Base-by-base conservation (phyloP, 2,113 vertebrate species). In the Leucopsar rothschildi region DNA sequence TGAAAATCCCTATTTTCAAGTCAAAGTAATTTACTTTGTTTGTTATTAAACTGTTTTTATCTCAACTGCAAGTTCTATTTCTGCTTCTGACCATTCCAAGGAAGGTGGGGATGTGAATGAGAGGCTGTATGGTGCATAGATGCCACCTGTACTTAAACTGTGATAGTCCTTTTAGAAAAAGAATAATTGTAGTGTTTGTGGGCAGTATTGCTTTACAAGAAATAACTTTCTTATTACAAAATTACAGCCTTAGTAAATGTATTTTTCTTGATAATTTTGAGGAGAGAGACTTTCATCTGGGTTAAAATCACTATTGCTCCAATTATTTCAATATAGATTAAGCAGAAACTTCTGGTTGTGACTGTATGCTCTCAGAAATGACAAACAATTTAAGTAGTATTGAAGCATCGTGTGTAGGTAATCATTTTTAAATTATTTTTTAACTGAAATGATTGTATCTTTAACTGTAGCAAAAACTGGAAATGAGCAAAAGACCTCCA, bases 401-500 rank as follows among this genome's bases (percentile, higher is more conserved):
- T 50, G 22, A 92, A 78, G 35, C 16, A 22, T 66, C 14, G 6
- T 60, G 15, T 37, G 21, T 21, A 64, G 24, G 17, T 57, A 72
- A 56, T 39, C 4, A 2, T 13, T 12, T 49, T 31, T 28, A 33
- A 11, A 47, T 42, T 23, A 18, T 15, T 78, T 71, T 35, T 49
- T 8, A 49, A 86, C 49, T 79, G 27, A 91, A 89, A 68, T 68
- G 1, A n/a, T 87, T 95, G 7, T 94, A 5, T 95, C 37, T 25
- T 92, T 87, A 73, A 88, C 53, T 89, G 47, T 92, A 95, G 75
- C 95, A 99, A 98, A 99, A 99, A 93, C 78, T 98, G 93, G 99
- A 99, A 35, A 92, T 98, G 28, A 98, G 95, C 95, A 98, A 98
- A 91, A 98, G 98, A 77, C 99, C 98, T 76, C 98, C 97, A 5